Conservation (phyloP, 2,113 vertebrate species). For the Onychostruthus taczanowskii region DNA sequence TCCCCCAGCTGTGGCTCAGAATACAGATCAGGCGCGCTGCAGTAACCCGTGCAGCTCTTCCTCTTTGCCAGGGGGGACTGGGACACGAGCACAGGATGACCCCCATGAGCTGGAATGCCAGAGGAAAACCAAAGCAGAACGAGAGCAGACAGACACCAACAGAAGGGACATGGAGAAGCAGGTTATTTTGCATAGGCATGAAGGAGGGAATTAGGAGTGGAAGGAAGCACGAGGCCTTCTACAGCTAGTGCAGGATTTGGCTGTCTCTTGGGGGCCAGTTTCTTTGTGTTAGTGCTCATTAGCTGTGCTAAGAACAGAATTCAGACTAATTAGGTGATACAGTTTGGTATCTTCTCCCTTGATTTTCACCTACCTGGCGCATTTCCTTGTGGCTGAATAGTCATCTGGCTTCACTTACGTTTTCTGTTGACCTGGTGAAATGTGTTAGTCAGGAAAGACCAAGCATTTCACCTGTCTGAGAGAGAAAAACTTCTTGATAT, state of each 20-base stretch:
- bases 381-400: background rate
- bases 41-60: background rate
- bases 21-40: background rate
- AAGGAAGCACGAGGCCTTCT: background rate
- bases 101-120: background rate
- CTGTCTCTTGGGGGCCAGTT: background rate
- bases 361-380: background rate
- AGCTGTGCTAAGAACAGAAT: background rate
- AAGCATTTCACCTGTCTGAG: background rate
- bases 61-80: background rate
- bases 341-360: background rate
- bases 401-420: rapidly evolving
- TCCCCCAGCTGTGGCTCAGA: background rate
- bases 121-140: background rate
- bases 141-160: background rate
- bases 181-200: background rate
- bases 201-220: background rate
- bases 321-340: background rate
- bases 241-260: background rate
- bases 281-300: background rate
- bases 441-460: background rate
- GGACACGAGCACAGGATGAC: background rate
- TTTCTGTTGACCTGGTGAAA: background rate
- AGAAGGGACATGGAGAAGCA: background rate
- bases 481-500: background rate